phyloP scores from a whole-genome alignment of 2,797 vertebrate genomes.

The Arrhamphus sclerolepis region DNA sequence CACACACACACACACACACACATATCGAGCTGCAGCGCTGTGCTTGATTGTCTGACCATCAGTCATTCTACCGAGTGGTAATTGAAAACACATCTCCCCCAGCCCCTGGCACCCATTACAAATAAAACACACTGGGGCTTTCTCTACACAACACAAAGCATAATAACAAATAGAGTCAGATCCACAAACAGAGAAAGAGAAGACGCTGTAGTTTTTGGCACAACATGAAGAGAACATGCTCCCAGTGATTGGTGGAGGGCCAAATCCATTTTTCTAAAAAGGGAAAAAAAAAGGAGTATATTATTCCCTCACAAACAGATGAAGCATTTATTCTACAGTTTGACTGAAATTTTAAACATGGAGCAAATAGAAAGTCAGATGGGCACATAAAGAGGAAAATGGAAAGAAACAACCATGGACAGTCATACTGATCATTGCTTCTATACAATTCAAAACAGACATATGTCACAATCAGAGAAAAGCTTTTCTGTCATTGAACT shows the following conservation, averaged over 20 bases:
- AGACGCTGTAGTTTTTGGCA: conserved; percentile 73
- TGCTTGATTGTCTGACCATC: conserved; percentile 76
- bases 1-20: too few relatives aligned
- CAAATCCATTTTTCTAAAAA: conserved; percentile 73
- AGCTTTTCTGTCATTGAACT: too few relatives aligned
- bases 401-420: conserved; percentile 14
- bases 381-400: conserved; percentile 17
- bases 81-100: conserved; percentile 79
- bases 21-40: conserved; percentile 55
- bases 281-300: conserved; percentile 67
- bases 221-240: conserved; percentile 68
- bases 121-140: conserved; percentile 68
- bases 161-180: conserved; percentile 71
- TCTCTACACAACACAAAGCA: conserved; percentile 72
- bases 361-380: conserved; percentile 39
- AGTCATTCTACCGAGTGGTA: conserved; percentile 76
- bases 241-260: conserved; percentile 61
- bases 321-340: conserved; percentile 57
- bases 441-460: too few relatives aligned
- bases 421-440: neutral
- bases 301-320: conserved; percentile 70
- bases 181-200: conserved; percentile 56
- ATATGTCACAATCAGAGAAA: too few relatives aligned
- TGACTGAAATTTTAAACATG: conserved; percentile 56
- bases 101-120: conserved; percentile 71